A percentile compares a stretch with the other conserved stretches of the same genome.
phyloP scores from a whole-genome alignment of 1,140 invertebrate species.

The Panagrolaimus sp. region DNA sequence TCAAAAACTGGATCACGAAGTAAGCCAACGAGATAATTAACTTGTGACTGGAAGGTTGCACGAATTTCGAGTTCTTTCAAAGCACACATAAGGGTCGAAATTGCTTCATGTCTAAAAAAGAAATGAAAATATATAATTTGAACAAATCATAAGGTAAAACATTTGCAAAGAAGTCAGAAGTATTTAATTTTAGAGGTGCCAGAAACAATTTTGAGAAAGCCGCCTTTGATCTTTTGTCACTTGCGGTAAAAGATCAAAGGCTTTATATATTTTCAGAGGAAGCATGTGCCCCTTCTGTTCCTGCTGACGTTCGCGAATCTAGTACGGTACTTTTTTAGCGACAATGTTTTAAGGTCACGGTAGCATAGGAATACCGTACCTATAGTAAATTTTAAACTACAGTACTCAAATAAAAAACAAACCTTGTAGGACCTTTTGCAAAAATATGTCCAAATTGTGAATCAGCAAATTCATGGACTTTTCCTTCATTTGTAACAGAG shows the following conservation, averaged over 20 bases:
- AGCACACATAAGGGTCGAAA: conserved; percentile 79
- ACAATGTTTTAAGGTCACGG: too few species aligned
- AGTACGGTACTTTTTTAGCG: too few species aligned
- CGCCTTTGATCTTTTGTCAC: too few species aligned
- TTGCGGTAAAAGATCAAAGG: too few species aligned
- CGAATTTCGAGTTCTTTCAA: conserved; percentile 91
- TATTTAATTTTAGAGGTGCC: too few species aligned
- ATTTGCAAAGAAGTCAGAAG: neutral
- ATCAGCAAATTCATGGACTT: conserved; percentile 94
- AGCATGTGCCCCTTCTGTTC: too few species aligned
- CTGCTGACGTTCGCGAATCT: too few species aligned
- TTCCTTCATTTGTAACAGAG: conserved; percentile 88
- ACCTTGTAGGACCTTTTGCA: conserved; percentile 90
- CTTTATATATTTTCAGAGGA: too few species aligned
- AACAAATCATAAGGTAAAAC: conserved; percentile 26
- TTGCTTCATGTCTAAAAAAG: conserved; percentile 41
- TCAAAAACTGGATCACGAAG: conserved; percentile 84
- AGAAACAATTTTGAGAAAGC: too few species aligned
- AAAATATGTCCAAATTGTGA: conserved; percentile 99
- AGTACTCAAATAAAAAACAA: conserved; percentile 49
- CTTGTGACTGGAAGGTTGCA: conserved; percentile 92
- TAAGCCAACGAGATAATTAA: conserved; percentile 89
- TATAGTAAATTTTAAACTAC: too few species aligned
- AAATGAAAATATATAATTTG: conserved; percentile 36
- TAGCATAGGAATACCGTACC: too few species aligned